Evolutionary conservation across 2,113 vertebrate genomes (phyloP).

Genomic region (Coreoperca whiteheadi): DNA sequence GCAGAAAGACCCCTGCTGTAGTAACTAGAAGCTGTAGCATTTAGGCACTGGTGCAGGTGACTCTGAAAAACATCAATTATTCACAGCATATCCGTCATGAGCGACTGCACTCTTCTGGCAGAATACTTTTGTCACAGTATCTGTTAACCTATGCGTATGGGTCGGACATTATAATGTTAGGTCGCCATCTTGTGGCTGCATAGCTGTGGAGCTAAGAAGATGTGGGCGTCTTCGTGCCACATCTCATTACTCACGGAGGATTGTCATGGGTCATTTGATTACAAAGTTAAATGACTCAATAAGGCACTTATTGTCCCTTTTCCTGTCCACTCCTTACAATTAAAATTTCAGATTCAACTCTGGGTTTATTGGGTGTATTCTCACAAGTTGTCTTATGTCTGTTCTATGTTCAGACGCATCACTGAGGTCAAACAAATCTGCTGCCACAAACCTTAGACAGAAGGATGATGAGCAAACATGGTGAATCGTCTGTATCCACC

Average conservation of each 20-base stretch:
- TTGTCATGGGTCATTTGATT: neutral
- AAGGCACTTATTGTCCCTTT: neutral
- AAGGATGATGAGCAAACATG: neutral
- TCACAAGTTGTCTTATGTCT: neutral
- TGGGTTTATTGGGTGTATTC: neutral
- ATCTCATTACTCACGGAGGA: neutral
- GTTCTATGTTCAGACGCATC: neutral
- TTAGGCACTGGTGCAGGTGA: conserved; percentile 53
- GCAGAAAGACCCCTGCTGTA: conserved; percentile 10
- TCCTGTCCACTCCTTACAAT: neutral
- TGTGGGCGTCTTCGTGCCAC: no score
- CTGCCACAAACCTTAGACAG: neutral
- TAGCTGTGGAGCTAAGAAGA: neutral
- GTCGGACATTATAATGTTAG: neutral
- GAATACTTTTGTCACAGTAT: conserved; percentile 48
- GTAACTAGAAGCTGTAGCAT: conserved; percentile 40
- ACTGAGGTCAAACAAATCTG: neutral
- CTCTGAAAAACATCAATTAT: conserved; percentile 74
- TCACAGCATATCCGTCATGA: conserved; percentile 72
- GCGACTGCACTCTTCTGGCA: conserved; percentile 53
- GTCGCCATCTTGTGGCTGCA: conserved; percentile 65
- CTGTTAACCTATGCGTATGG: conserved; percentile 27
- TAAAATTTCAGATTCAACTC: neutral
- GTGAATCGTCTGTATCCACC: neutral
- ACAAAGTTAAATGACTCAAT: neutral